Percentiles rank a stretch among this genome's conserved stretches.
These are phyloP conservation scores for Cavia porcellus DNA, from an alignment of 2,113 vertebrate species.

Conservation along the genomic window DNA sequence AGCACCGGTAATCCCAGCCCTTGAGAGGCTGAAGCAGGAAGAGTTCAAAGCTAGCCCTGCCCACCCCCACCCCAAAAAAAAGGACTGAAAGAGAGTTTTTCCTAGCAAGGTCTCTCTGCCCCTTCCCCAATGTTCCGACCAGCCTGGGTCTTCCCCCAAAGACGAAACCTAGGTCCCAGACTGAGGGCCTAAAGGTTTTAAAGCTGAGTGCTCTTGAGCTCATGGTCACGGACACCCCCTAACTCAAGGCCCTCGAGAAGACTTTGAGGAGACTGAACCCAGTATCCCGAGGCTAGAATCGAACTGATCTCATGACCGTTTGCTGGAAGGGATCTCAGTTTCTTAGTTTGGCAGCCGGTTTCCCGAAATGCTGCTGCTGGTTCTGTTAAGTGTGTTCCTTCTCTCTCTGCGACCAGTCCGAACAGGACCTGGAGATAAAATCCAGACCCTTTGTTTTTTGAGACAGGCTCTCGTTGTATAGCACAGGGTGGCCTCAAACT, in stretches of 20 bases:
- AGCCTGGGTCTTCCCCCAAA: not conserved
- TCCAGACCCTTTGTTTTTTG: not conserved
- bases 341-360: constrained; percentile 9
- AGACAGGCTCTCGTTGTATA: not conserved
- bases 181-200: not conserved
- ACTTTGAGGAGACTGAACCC: not conserved
- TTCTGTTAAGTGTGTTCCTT: not conserved
- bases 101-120: not conserved
- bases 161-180: not conserved
- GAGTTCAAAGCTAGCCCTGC: not conserved
- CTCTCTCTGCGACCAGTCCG: not conserved
- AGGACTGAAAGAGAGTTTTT: not conserved
- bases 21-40: not conserved
- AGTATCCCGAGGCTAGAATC: not conserved
- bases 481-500: not conserved
- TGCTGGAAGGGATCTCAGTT: not conserved
- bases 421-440: not conserved
- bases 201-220: not conserved
- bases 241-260: constrained; percentile 53
- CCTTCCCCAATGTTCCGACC: not conserved
- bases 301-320: constrained; percentile 15
- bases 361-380: not conserved
- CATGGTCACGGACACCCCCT: not conserved
- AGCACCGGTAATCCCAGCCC: not conserved
- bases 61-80: no score